Percentiles rank a stretch among this genome's conserved stretches.
These are phyloP conservation scores for Diadumene lineata DNA, from an alignment of 92 coral and sea anemone genomes.

Conservation along the genomic window DNA sequence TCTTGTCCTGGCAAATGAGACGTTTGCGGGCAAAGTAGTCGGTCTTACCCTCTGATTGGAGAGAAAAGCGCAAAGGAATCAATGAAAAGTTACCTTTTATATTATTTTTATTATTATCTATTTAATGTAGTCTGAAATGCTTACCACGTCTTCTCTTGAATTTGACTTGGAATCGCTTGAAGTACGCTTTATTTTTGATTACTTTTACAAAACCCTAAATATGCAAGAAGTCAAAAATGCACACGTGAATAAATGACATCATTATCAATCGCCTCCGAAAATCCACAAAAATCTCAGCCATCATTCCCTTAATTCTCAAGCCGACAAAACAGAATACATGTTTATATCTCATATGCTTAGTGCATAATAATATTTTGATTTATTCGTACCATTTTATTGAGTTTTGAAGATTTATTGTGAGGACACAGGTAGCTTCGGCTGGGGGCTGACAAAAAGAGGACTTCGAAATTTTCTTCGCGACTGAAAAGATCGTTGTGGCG, in stretches of 20 bases:
- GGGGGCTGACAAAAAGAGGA: slow-evolving; percentile 82
- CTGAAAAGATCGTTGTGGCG: slow-evolving; percentile 59
- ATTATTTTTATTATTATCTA: neutral
- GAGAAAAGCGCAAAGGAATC: neutral
- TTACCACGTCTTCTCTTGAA: slow-evolving; percentile 91
- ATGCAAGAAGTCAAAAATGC: slow-evolving; percentile 33
- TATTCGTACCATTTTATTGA: slow-evolving; percentile 80
- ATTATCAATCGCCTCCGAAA: neutral
- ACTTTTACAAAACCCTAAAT: slow-evolving; percentile 96
- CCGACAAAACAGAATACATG: neutral
- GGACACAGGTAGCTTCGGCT: slow-evolving; percentile 99
- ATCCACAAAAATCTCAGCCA: slow-evolving; percentile 67
- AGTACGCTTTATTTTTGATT: slow-evolving; percentile 97
- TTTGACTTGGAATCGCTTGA: slow-evolving; percentile 98
- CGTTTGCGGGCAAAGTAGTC: slow-evolving; percentile 98
- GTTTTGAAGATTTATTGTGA: slow-evolving; percentile 22
- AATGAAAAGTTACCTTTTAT: neutral
- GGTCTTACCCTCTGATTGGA: slow-evolving; percentile 90
- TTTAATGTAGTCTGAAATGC: slow-evolving; percentile 3
- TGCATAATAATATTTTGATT: neutral
- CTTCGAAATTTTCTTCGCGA: slow-evolving; percentile 26
- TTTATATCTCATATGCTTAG: neutral
- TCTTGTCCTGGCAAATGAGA: slow-evolving; percentile 94
- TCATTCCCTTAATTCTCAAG: slow-evolving; percentile 19
- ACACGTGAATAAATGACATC: slow-evolving; percentile 40